Base-by-base conservation (phyloP, 2,113 vertebrate species). In the Probosciger aterrimus region DNA sequence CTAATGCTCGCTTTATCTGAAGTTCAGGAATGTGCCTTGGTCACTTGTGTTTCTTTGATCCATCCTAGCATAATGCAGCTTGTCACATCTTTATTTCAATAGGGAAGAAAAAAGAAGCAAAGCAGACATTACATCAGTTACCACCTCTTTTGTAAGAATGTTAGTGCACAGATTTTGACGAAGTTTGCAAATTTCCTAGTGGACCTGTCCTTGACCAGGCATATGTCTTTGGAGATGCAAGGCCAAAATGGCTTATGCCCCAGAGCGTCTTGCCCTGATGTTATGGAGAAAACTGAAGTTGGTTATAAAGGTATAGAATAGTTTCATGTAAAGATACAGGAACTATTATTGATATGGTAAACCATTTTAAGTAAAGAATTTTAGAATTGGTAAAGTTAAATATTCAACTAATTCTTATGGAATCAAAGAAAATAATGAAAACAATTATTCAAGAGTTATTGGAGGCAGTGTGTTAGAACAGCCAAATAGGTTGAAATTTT, bases 1-100 rank as follows among this genome's bases (percentile, higher is more conserved):
- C 14, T 22, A 13, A 30, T 7, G 24, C 10, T 52, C 3, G 2
- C 31, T 55, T 27, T 31, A 2, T 67, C 4, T 0, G 27, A 33
- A 57, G 5, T 41, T 69, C 31, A 31, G 55, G 49, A 57, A 41
- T 24, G 13, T 35, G 55, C 44, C n/a, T 76, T 33, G 20, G 30
- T 70, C 49, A 47, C 14, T 2, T 3, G 1, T 0, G 0, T 65
- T 62, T 62, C 24, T 43, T 88, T 65, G 16, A 11, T 64, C 43
- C 68, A 18, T n/a, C 28, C 31, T 71, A 62, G 8, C 39, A 60
- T 17, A 23, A 76, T 5, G 12, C 19, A 9, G 23, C 35, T 44
- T 44, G 19, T 81, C 20, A 28, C 3, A 2, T 9, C 46, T 39
- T 2, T 53, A 7, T 65, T 76, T 60, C 35, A 53, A 7, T 14